Evolutionary conservation across 2,113 vertebrate species (phyloP), one percentile per base, ranked within the genome.

Genomic region (Peucedramus taeniatus): DNA sequence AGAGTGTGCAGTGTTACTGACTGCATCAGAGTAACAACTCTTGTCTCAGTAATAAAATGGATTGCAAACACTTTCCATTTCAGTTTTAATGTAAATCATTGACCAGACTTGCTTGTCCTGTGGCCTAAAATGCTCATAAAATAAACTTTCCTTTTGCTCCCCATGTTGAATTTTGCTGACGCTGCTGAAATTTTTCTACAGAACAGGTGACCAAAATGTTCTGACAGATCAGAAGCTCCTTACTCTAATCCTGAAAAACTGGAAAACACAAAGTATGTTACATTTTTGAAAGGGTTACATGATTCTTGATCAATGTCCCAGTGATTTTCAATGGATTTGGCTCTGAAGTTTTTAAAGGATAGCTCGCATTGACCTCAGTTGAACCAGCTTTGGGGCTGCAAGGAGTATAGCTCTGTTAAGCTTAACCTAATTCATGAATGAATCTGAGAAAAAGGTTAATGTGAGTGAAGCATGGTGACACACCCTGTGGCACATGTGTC

Each of bases 71-170:
- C 74, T 66, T 87, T 92, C 47, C 5, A 24, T 53, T 64, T 88
- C 35, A 54, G 10, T 14, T 76, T 49, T 54, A 65, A 53, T 6
- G 8, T 9, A 18, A 28, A 50, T 70, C 15, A 54, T 18, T 51
- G 28, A 27, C 10, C 6, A 78, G 1, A 63, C 16, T 53, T 53
- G 3, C 35, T 81, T 77, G 4, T 75, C 65, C 71, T 88, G 17
- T 44, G 31, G 16, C 24, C 16, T 51, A 44, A 45, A 70, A 69
- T 47, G 30, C 3, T 17, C 17, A 15, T n/a, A 66, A 65, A 65
- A 16, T 2, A 74, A 78, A 47, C 2, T 0, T 6, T 22, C 19
- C 11, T 45, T 42, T 79, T 59, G 2, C 2, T 54, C 7, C 40
- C 15, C 5, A 9, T 16, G 4, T 44, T n/a, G 11, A 54, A 59